Base-by-base conservation (phyloP, 2,888 invertebrate species). In the Drosophila meridiana region DNA sequence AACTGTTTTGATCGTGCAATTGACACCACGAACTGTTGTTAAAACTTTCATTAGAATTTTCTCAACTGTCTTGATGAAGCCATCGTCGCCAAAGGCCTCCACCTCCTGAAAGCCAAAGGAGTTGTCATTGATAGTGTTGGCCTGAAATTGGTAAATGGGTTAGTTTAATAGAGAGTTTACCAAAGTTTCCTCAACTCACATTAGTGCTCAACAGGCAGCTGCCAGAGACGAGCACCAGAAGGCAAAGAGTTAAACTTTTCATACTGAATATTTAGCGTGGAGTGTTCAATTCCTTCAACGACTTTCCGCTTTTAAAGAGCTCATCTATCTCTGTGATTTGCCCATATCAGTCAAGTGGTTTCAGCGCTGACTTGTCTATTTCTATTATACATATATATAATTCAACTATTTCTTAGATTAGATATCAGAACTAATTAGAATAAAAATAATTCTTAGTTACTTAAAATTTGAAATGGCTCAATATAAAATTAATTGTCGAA, bases 161-260 rank as follows among this genome's bases (percentile, higher is more conserved):
- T 58, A 11, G 2, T 28, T 8, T 9, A 34, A 32, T 59, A 8
- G 11, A 13, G 2, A 11, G 11, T 6, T 3, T 48, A 4, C 26
- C 1, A 34, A 9, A 2, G 26, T n/a, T 30, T 38, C 0, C 5
- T 3, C 34, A 34, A 76, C 79, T 70, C 47, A 83, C 87, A 53
- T 68, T 45, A 13, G 53, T 47, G 65, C 55, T 28, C 30, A 88
- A 66, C 55, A 88, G 30, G 48, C 83, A 88, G 65, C 60, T 68
- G 70, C 60, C 60, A 5, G 72, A 70, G 36, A 59, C 65, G 64
- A 74, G 57, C 40, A 80, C 59, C 58, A 87, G 48, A 0, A 83
- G 74, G 42, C 71, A 80, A 14, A 85, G 26, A n/a, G 56, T 74
- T 38, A 80, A 26, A 30, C 60, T 69, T 75, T 53, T 88, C 83